Percentiles rank a stretch among this genome's conserved stretches.
These are phyloP conservation scores for Bursaphelenchus mucronatus DNA, from an alignment of 1,140 invertebrate genomes.

Conservation along the genomic window DNA sequence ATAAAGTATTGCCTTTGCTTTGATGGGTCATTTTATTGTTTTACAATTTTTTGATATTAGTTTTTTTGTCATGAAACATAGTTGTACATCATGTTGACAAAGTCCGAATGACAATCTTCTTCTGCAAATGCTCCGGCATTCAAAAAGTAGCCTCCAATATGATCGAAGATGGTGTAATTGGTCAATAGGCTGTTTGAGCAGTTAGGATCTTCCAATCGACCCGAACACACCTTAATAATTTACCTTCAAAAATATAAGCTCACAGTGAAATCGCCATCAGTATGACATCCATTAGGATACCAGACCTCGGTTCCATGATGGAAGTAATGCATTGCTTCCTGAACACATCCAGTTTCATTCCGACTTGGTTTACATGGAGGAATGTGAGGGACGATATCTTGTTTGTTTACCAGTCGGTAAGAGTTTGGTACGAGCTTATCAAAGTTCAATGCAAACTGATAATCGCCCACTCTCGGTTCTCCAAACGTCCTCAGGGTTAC, in stretches of 20 bases:
- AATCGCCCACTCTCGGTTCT: conserved; percentile 38
- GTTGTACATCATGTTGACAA: no score
- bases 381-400: conserved; percentile 37
- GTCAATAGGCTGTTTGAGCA: conserved; percentile 33
- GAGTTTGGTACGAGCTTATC: conserved; percentile 22
- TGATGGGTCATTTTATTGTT: no score
- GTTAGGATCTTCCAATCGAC: conserved; percentile 13
- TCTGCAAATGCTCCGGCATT: conserved; percentile 23
- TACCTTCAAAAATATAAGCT: neutral
- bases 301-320: neutral
- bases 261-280: neutral
- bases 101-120: neutral
- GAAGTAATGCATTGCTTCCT: neutral
- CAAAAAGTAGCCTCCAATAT: conserved; percentile 19
- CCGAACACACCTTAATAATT: neutral
- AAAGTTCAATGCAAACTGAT: conserved; percentile 37
- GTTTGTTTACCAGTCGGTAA: conserved; percentile 37
- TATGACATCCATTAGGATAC: neutral
- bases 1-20: no score
- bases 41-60: no score
- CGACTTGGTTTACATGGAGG: conserved; percentile 27
- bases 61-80: no score
- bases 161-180: conserved; percentile 20
- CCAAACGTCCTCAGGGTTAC: conserved; percentile 36
- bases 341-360: neutral